These are phyloP conservation scores for Setophaga kirtlandii DNA, from an alignment of 2,113 vertebrate genomes.

Conservation along the genomic window DNA sequence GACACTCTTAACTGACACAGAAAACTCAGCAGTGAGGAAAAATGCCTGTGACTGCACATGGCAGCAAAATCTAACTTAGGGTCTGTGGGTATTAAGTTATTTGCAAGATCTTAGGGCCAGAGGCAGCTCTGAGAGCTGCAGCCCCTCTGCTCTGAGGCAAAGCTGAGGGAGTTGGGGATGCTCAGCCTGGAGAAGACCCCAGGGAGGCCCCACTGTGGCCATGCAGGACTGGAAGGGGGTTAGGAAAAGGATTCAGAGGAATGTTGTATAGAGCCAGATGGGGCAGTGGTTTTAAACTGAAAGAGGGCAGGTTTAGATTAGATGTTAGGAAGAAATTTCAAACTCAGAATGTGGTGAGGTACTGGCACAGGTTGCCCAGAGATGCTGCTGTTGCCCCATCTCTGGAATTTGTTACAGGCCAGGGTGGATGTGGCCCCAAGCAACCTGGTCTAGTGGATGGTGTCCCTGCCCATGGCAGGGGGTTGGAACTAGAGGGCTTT, in stretches of 20 bases:
- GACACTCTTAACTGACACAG: neutral
- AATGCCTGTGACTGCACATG: neutral
- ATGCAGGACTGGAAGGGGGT: neutral
- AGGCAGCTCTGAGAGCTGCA: neutral
- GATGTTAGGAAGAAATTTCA: neutral
- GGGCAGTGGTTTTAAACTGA: neutral
- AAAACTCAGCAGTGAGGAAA: neutral
- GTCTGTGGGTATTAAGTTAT: neutral
- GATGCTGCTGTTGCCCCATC: neutral
- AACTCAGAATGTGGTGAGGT: neutral
- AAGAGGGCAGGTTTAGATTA: neutral
- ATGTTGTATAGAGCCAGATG: neutral
- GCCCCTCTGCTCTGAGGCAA: neutral
- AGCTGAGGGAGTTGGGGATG: neutral
- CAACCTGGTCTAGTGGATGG: too few relatives aligned
- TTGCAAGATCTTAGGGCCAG: neutral
- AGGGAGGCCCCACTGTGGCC: neutral
- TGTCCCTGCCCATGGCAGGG: neutral
- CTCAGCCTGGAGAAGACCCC: neutral
- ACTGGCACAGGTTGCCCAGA: neutral
- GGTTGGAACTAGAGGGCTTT: neutral
- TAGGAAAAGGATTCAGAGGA: neutral
- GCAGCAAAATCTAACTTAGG: neutral
- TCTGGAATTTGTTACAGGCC: neutral
- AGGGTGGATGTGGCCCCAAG: neutral